These are phyloP conservation scores for Cylas formicarius DNA, from an alignment of 1,140 invertebrate species.

Conservation along the genomic window DNA sequence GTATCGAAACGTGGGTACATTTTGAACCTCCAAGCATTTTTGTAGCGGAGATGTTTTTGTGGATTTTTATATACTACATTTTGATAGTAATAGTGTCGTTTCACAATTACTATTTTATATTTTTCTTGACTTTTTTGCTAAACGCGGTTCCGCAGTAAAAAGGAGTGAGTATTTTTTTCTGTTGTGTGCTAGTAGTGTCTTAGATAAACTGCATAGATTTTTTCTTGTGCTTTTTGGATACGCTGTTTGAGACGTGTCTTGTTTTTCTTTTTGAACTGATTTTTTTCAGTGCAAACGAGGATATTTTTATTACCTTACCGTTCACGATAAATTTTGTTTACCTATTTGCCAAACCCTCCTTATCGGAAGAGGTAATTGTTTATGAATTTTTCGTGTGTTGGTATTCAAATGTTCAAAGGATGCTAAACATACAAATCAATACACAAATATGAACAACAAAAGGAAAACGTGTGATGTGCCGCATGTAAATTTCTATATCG, in stretches of 20 bases:
- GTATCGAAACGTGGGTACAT: slow-evolving; percentile 29
- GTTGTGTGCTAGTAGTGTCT: slow-evolving; percentile 40
- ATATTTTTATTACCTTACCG: slow-evolving; percentile 5
- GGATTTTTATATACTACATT: slow-evolving; percentile 28
- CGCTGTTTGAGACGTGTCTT: slow-evolving; percentile 15
- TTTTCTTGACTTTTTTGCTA: slow-evolving; percentile 43
- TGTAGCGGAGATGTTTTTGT: slow-evolving; percentile 40
- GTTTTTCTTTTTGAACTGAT: slow-evolving; percentile 3
- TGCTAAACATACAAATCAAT: slow-evolving; percentile 23
- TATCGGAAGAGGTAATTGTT: slow-evolving; percentile 42
- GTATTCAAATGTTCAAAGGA: slow-evolving; percentile 45
- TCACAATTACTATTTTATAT: slow-evolving; percentile 41
- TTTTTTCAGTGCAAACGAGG: slow-evolving; percentile 1
- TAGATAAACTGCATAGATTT: slow-evolving; percentile 32
- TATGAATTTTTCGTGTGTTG: slow-evolving; percentile 42
- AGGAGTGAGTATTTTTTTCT: slow-evolving; percentile 43
- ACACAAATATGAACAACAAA: slow-evolving; percentile 21
- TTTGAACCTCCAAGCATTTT: slow-evolving; percentile 41
- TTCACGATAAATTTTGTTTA: slow-evolving; percentile 24
- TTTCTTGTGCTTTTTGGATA: slow-evolving; percentile 29
- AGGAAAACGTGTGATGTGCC: slow-evolving; percentile 35
- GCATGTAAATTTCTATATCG: slow-evolving; percentile 28
- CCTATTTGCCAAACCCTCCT: slow-evolving; percentile 34
- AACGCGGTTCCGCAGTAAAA: slow-evolving; percentile 39
- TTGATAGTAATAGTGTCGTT: slow-evolving; percentile 34